A percentile compares a stretch with the other conserved stretches of the same genome.
Evolutionary conservation across 2,797 vertebrate species (phyloP).

Genomic region (Chiroxiphia lanceolata): DNA sequence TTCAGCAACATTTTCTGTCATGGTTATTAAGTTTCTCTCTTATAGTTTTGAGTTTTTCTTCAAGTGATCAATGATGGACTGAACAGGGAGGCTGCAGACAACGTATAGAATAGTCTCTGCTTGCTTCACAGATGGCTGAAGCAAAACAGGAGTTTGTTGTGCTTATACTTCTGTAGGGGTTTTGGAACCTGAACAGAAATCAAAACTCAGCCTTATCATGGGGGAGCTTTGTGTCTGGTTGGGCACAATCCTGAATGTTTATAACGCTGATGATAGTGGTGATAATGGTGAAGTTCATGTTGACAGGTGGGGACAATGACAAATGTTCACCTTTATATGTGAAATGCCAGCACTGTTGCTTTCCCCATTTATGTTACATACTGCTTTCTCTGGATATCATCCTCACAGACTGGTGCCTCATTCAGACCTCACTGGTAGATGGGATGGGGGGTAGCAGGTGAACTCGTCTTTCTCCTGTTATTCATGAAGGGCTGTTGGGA

Average conservation of each 20-base stretch:
- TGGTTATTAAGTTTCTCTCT: background rate
- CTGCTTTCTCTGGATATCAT: background rate
- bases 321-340: accelerated
- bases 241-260: background rate
- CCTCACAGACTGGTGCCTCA: background rate
- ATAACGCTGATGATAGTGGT: background rate
- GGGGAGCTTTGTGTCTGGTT: background rate
- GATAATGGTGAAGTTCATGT: background rate
- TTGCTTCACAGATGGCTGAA: background rate
- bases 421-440: background rate
- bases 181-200: background rate
- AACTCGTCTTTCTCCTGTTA: background rate
- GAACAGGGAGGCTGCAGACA: background rate
- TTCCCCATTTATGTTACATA: background rate
- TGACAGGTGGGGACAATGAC: background rate
- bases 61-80: background rate
- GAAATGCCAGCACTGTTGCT: background rate
- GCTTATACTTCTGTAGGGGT: background rate
- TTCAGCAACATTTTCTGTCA: background rate
- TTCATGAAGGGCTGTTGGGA: background rate
- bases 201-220: background rate
- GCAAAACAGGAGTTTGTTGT: background rate
- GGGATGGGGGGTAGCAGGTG: background rate
- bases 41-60: background rate
- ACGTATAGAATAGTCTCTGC: background rate